These are phyloP conservation scores for Alloscopus bannaensis DNA, from an alignment of 2,888 invertebrate species.

Conservation along the genomic window DNA sequence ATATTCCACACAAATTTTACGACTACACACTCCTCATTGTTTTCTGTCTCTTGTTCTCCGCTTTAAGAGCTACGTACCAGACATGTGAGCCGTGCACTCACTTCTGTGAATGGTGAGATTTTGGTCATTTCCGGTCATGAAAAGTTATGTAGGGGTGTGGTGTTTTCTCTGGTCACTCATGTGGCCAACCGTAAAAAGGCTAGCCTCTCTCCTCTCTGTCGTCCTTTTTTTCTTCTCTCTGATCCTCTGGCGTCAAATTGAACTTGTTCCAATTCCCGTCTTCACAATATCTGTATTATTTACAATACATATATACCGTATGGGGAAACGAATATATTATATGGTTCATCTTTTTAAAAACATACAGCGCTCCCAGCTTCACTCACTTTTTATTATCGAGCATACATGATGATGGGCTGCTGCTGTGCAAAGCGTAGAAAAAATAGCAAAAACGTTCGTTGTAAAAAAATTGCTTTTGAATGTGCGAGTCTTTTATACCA, in stretches of 20 bases:
- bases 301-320: too few relatives aligned
- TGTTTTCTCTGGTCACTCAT: slow-evolving; percentile 72
- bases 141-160: slow-evolving; percentile 72
- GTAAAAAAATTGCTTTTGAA: too few relatives aligned
- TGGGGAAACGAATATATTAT: too few relatives aligned
- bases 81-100: slow-evolving; percentile 9
- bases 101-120: slow-evolving; percentile 67
- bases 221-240: slow-evolving; percentile 10
- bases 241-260: slow-evolving; percentile 61
- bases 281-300: too few relatives aligned
- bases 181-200: slow-evolving; percentile 71
- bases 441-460: too few relatives aligned
- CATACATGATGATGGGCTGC: too few relatives aligned
- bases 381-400: too few relatives aligned
- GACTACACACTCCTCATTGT: slow-evolving; percentile 23
- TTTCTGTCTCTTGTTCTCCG: slow-evolving; percentile 20
- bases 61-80: slow-evolving; percentile 10
- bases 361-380: too few relatives aligned
- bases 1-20: slow-evolving; percentile 60
- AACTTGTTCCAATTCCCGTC: slow-evolving; percentile 57
- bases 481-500: too few relatives aligned
- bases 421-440: too few relatives aligned
- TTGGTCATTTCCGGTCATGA: slow-evolving; percentile 71
- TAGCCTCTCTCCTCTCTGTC: slow-evolving; percentile 14
- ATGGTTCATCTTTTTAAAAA: too few relatives aligned